Evolutionary conservation across 2,888 invertebrate species (phyloP), one percentile per base, ranked within the genome.

Genomic region (Chrysomela aeneicollis): DNA sequence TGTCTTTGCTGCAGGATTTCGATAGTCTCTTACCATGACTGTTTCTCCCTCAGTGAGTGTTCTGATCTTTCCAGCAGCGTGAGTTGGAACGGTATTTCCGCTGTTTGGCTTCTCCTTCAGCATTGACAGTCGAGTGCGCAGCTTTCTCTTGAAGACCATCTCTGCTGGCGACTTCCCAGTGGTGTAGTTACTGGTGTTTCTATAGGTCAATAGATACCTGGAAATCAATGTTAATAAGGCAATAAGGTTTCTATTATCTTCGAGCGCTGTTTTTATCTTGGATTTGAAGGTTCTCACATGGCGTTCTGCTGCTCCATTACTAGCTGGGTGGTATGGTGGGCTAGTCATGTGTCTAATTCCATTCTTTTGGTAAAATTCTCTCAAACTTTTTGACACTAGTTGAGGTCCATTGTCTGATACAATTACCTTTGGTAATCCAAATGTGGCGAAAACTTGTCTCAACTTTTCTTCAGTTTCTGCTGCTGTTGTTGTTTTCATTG

Each of bases 351-450:
- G 62, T n/a, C 53, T 52, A 17, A 66, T 37, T 47, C 58, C 62
- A 47, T 64, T 60, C 12, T 15, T 54, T 9, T 10, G 15, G 18
- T 18, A 32, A 18, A 53, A 53, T 3, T 2, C 17, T 18, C 15
- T 12, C 18, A 53, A 26, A 10, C 18, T 18, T 8, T 53, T 19
- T 6, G 35, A 53, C 8, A 32, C 18, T 8, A 53, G 35, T 2
- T 30, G 35, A 17, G 8, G 9, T 12, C 30, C 26, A 17, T 53
- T 35, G 32, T 53, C 53, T 17, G 32, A 32, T 1, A 73, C 70
- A 22, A 73, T 26, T 8, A 53, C 19, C 18, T 66, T 54, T 22
- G 69, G 71, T 17, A 71, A 37, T 18, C 69, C 71, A 52, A 61
- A 71, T 55, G 10, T 54, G 5, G 47, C n/a, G 32, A 61, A 61